Conservation (phyloP, 2,797 vertebrate species). For the Pseudochirops corinnae region DNA sequence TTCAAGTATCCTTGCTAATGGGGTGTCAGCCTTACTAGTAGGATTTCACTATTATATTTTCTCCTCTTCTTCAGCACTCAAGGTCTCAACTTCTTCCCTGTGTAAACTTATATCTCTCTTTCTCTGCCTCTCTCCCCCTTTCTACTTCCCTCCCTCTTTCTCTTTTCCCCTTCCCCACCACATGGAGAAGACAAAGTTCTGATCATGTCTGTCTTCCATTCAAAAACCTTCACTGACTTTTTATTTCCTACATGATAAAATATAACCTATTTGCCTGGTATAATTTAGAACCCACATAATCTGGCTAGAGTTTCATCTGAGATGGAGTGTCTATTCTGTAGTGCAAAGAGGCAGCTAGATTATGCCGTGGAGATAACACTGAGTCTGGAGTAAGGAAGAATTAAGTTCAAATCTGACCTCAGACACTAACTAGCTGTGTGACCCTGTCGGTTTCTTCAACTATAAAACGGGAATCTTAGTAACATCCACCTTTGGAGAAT, state of each 20-base stretch:
- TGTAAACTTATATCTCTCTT: background rate
- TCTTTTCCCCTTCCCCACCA: background rate
- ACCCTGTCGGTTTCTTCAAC: background rate
- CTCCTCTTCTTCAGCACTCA: background rate
- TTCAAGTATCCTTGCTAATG: conserved; percentile 2
- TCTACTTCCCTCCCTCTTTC: background rate
- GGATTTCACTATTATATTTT: background rate
- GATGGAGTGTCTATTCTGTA: background rate
- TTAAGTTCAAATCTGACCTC: background rate
- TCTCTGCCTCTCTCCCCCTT: background rate
- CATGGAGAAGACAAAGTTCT: background rate
- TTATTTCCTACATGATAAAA: background rate
- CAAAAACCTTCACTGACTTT: background rate
- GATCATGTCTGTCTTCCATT: background rate
- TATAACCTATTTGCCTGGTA: background rate
- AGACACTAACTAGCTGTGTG: background rate
- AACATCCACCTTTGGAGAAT: background rate
- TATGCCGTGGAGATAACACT: background rate
- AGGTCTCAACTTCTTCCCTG: background rate
- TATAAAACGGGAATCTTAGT: background rate
- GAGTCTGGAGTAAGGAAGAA: background rate
- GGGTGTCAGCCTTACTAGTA: background rate
- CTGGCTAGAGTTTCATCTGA: background rate
- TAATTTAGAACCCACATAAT: background rate
- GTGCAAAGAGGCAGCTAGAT: background rate